Evolutionary conservation across 2,888 invertebrate species (phyloP), one percentile per base, ranked within the genome.

Genomic region (Altica lythri): DNA sequence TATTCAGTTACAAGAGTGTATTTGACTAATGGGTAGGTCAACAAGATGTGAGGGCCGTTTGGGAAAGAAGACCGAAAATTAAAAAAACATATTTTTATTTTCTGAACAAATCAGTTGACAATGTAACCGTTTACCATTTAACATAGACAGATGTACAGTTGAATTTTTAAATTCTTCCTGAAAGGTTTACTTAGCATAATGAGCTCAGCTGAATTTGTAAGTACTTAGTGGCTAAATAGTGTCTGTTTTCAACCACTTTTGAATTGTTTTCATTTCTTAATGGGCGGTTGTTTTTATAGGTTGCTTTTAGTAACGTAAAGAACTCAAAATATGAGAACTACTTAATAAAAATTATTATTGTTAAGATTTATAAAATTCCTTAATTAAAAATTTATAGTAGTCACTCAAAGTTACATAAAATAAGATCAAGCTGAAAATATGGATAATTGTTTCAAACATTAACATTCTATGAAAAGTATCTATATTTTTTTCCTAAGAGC

Each of bases 11-110:
- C 65, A 63, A 67, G 64, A 63, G 62, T 54, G 51, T 55, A 56
- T 64, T 58, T 51, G 52, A 54, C 67, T 69, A 70, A 68, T 69
- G 68, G 70, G 61, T 68, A 61, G 65, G 67, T 66, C 65, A 67
- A 66, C 63, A 61, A 35, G 22, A 43, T 34, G 38, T 17, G 48
- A 43, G 45, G 49, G 40, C 45, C 29, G 17, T 18, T 34, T 27
- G 10, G 37, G 19, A 57, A 55, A 57, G 57, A 35, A 52, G 18
- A 42, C 53, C 59, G 57, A 57, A 57, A 61, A 32, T 51, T 51
- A 52, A 57, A 61, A 61, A 61, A 61, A 61, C 53, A 61, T 47
- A 55, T 53, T 55, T 53, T 57, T 61, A 61, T 61, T 61, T 61
- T 61, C 55, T 48, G 44, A 56, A 59, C 59, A 61, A 61, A 59